Conservation (phyloP, 2,888 invertebrate species). For the Pachydiplax longipennis region DNA sequence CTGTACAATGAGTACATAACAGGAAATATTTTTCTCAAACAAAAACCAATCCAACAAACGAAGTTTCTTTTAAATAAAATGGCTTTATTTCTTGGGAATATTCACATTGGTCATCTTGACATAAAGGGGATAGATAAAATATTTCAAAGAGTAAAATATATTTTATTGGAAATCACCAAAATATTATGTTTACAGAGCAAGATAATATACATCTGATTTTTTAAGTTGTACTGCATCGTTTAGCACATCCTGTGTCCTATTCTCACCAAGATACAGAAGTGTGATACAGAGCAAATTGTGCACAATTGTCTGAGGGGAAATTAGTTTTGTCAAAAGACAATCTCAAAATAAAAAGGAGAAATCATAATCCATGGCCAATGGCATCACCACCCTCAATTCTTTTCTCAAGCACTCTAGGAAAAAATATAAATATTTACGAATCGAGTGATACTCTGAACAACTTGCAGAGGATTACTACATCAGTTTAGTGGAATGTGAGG, state of each 20-base stretch:
- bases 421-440: constrained; percentile 38
- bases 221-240: constrained; percentile 50
- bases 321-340: no score
- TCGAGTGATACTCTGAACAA: not conserved
- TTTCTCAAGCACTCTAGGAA: constrained; percentile 14
- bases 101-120: constrained; percentile 43
- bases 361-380: no score
- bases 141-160: constrained; percentile 52
- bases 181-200: no score
- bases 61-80: not conserved
- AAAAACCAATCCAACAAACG: no score
- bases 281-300: constrained; percentile 45
- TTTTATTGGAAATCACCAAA: constrained; percentile 52
- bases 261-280: constrained; percentile 29
- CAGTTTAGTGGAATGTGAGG: constrained; percentile 36
- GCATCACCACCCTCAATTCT: no score
- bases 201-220: constrained; percentile 50
- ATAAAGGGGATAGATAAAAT: constrained; percentile 50
- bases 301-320: no score
- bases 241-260: constrained; percentile 48
- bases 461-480: constrained; percentile 6
- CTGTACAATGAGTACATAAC: constrained; percentile 50
- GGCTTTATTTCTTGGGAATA: constrained; percentile 19
- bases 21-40: constrained; percentile 49
- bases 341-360: no score